phyloP scores from a whole-genome alignment of 2,113 vertebrate species.

The Crypturellus undulatus region DNA sequence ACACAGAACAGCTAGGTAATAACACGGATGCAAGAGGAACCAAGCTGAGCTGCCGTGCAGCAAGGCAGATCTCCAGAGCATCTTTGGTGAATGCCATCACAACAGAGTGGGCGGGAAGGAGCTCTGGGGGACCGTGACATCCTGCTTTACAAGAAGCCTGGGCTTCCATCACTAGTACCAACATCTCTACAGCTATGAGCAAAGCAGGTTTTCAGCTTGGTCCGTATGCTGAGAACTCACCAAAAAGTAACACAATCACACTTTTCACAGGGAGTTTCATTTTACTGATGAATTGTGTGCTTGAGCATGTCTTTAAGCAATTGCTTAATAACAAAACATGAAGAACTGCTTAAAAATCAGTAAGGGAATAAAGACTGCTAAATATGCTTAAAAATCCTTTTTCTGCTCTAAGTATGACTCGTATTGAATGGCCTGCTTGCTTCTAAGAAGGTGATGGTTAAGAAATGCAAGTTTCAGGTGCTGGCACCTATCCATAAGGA shows the following conservation, averaged over 20 bases:
- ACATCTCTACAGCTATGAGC: background rate
- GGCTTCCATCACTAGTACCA: background rate
- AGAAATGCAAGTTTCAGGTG: background rate
- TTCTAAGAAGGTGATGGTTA: background rate
- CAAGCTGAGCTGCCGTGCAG: background rate
- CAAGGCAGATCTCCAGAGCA: background rate
- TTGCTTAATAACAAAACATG: background rate
- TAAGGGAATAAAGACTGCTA: background rate
- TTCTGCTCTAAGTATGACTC: background rate
- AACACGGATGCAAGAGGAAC: background rate
- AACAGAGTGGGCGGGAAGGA: background rate
- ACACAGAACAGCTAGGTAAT: background rate
- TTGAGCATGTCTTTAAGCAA: background rate
- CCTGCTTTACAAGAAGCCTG: background rate
- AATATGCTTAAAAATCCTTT: background rate
- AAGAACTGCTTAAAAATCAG: background rate
- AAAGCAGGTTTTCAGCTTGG: background rate
- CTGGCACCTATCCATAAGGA: background rate
- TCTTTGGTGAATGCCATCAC: background rate
- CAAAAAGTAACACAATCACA: background rate
- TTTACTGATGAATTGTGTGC: background rate
- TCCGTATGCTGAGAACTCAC: background rate
- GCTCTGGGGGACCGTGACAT: fast-evolving
- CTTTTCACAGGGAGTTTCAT: background rate
- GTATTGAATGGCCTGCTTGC: background rate